Conservation (phyloP, 2,113 vertebrate genomes). For the Anolis carolinensis region DNA sequence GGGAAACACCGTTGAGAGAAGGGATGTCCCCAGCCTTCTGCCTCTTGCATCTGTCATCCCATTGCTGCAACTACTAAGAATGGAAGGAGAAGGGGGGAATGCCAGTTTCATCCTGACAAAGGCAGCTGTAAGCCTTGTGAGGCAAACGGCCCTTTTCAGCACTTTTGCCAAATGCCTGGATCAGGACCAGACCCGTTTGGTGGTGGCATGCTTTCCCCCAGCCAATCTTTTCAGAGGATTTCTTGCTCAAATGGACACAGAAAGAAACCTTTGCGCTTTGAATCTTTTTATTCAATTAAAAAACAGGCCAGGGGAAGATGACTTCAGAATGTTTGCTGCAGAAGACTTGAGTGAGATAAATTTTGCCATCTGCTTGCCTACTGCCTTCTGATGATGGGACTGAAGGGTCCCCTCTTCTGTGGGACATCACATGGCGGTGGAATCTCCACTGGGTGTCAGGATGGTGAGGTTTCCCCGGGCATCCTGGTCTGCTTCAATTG, state of each 20-base stretch:
- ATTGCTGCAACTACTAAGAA: neutral
- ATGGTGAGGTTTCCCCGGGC: slow-evolving; percentile 90
- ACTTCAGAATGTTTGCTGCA: neutral
- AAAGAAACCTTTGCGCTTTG: neutral
- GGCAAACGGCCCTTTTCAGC: neutral
- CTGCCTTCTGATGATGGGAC: neutral
- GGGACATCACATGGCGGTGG: slow-evolving; percentile 33
- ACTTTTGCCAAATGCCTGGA: neutral
- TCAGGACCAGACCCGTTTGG: neutral
- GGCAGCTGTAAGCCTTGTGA: neutral
- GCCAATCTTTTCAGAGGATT: neutral
- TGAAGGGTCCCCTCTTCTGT: too few species aligned
- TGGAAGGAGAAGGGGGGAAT: neutral
- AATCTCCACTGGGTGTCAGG: slow-evolving; percentile 77
- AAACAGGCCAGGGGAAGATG: neutral
- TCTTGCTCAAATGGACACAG: neutral
- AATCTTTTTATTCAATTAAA: neutral
- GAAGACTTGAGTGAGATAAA: neutral
- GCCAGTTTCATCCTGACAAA: neutral
- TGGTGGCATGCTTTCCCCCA: neutral
- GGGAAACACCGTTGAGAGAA: too few species aligned
- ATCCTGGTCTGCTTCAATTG: slow-evolving; percentile 89
- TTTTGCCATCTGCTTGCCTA: rapidly evolving
- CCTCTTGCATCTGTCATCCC: too few species aligned
- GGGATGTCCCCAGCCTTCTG: too few species aligned